Conservation (phyloP, 2,113 vertebrate genomes). For the Toxostoma redivivum region DNA sequence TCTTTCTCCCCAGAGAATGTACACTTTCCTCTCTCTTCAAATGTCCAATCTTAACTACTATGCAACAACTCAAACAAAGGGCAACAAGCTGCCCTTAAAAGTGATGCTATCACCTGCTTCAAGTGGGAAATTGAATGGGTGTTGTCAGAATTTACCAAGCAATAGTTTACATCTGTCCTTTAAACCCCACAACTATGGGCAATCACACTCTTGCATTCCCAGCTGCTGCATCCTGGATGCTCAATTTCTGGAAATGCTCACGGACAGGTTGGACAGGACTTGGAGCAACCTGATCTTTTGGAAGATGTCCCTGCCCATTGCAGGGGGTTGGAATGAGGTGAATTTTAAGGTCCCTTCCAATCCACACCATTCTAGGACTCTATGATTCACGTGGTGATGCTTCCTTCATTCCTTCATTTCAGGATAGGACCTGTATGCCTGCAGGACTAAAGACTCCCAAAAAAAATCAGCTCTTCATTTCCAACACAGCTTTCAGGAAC, state of each 20-base stretch:
- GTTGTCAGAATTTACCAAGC: not conserved
- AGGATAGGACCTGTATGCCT: constrained; percentile 65
- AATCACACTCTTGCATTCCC: not conserved
- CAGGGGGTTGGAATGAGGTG: not conserved
- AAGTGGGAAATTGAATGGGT: not conserved
- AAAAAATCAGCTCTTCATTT: constrained; percentile 62
- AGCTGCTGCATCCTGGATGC: not conserved
- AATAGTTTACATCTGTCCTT: not conserved
- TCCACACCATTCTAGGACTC: not conserved
- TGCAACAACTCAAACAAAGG: not conserved
- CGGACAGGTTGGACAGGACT: too few relatives aligned
- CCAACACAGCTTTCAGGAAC: constrained; percentile 68
- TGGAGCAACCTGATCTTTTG: not conserved
- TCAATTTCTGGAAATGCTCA: not conserved
- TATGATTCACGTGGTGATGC: not conserved
- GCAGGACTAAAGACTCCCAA: constrained; percentile 70
- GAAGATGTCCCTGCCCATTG: not conserved
- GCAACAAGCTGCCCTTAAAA: not conserved
- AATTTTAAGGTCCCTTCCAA: not conserved
- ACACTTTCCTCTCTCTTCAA: not conserved
- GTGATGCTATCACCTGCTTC: not conserved
- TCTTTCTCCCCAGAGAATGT: not conserved
- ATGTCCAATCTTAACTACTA: not conserved
- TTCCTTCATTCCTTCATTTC: not conserved
- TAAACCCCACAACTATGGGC: not conserved